Base-by-base conservation (phyloP, 30 jellyfish, hydroid and myxozoan genomes). In the Clytia hemisphaerica region DNA sequence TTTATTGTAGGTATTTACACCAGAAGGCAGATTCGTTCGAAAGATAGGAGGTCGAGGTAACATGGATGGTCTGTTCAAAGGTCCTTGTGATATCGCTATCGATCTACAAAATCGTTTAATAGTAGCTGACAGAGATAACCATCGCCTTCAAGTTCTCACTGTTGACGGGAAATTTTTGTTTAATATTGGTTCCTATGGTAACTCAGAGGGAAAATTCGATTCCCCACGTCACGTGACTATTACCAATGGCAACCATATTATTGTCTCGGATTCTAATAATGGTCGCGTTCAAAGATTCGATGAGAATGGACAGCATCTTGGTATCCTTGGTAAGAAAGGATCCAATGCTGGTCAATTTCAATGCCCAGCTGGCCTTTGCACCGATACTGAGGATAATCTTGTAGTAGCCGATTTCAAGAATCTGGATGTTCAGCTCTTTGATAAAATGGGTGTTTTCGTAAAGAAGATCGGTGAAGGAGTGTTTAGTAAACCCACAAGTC, bases 351-450 rank as follows among this genome's bases (percentile, higher is more conserved):
- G 94, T 49, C 97, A 87, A 75, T 87, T 87, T 73, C 49, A 78
- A 82, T 87, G 97, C 48, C 97, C 97, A 28, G 79, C 97, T 19
- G 97, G 97, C 68, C 55, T 87, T 54, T 92, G 94, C 3, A 80
- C 75, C 3, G 97, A 87, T 61, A 64, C 88, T 12, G 97, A 87
- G 54, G 84, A 85, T 49, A 92, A 80, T 34, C 68, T 87, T 51
- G 94, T 71, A 59, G 84, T 87, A 50, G 94, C 97, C 34, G 97
- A 87, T 68, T 87, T 78, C 80, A 87, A 80, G 83, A 87, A 87
- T 42, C 78, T 80, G 61, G 75, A 87, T 50, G 94, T 79, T 25
- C 97, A 87, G 74, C 32, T 87, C 45, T 87, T 87, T 49, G 42
- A 75, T 15, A 30, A 70, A 74, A 68, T 78, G 21, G 97, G 97